phyloP scores from a whole-genome alignment of 2,797 vertebrate species.

The Peromyscus aztecus region DNA sequence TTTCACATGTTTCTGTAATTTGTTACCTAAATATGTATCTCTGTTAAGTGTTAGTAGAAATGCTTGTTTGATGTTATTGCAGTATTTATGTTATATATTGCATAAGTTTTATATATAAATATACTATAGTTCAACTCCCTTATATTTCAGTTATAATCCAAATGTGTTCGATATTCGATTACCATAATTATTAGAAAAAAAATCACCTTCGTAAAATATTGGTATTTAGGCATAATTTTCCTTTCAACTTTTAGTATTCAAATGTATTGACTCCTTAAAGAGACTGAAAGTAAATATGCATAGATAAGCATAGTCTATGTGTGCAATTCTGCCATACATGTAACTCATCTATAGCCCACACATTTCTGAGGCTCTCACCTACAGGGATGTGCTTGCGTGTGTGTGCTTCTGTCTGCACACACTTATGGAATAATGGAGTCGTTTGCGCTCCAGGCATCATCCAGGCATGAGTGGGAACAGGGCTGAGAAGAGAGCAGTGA shows the following conservation, averaged over 20 bases:
- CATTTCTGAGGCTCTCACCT: not conserved
- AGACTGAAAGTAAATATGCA: not conserved
- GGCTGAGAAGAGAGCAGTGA: not conserved
- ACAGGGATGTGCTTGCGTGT: not conserved
- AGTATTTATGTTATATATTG: not conserved
- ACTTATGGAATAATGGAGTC: rapidly evolving
- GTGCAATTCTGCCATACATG: not conserved
- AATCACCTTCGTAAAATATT: not conserved
- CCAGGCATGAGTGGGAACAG: not conserved
- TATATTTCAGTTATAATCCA: not conserved
- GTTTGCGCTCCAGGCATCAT: not conserved
- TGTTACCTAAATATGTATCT: not conserved
- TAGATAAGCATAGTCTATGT: not conserved
- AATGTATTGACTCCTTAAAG: not conserved
- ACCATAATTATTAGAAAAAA: not conserved
- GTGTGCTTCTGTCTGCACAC: not conserved
- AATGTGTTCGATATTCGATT: not conserved
- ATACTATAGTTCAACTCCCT: not conserved
- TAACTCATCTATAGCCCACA: not conserved
- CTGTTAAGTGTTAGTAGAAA: not conserved
- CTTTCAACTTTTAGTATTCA: not conserved
- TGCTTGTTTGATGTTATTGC: not conserved
- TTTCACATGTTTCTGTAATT: not conserved
- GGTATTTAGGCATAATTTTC: not conserved
- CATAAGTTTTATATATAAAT: not conserved